These are phyloP conservation scores for Meloidogyne chitwoodi DNA, from an alignment of 1,140 invertebrate genomes.

Conservation along the genomic window DNA sequence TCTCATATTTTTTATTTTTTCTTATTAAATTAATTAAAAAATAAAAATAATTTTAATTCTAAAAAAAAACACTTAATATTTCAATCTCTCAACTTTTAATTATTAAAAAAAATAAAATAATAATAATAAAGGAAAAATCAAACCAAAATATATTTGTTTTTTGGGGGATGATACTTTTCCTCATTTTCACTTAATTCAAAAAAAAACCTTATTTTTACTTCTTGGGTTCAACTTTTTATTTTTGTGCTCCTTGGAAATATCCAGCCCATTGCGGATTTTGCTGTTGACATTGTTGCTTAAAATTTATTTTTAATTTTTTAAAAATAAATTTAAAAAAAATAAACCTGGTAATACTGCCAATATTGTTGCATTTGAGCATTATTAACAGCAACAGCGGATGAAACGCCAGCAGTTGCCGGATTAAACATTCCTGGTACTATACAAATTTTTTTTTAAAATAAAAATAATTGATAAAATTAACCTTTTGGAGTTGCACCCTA, in stretches of 20 bases:
- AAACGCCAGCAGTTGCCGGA: conserved; percentile 13
- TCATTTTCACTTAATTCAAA: no score
- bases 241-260: neutral
- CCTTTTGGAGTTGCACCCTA: neutral
- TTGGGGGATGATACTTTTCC: no score
- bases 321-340: neutral
- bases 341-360: conserved; percentile 20
- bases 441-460: neutral
- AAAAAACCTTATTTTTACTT: neutral
- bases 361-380: conserved; percentile 21
- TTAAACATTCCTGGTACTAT: conserved; percentile 4
- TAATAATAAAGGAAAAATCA: no score
- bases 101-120: no score
- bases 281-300: neutral
- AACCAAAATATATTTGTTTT: no score
- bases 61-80: no score
- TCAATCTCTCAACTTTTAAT: conserved; percentile 9
- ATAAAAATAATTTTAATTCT: no score
- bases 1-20: neutral
- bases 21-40: no score
- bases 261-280: neutral
- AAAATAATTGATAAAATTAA: neutral
- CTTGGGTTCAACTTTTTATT: no score
- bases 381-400: neutral
- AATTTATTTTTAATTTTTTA: neutral